Conservation (phyloP, 1,140 invertebrate species). For the Proales similis region DNA sequence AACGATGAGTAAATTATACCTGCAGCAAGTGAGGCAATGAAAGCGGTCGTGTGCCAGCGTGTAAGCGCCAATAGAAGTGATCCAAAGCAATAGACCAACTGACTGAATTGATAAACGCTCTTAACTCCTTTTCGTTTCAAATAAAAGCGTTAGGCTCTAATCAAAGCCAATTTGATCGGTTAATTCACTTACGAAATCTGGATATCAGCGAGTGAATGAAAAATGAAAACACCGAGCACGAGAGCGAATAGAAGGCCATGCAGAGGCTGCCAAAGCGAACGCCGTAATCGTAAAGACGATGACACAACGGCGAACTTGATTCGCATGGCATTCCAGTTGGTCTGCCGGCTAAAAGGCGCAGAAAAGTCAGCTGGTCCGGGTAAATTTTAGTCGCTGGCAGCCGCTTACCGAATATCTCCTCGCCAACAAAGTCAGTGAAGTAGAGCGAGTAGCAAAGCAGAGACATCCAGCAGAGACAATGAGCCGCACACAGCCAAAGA, state of each 20-base stretch:
- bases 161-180: neutral
- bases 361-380: constrained; percentile 1
- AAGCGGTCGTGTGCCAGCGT: constrained; percentile 58
- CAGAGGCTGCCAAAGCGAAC: constrained; percentile 89
- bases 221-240: constrained; percentile 80
- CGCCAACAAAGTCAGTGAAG: constrained; percentile 92
- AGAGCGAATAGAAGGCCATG: constrained; percentile 90
- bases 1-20: constrained; percentile 94
- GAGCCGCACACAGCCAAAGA: constrained; percentile 77
- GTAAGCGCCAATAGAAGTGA: constrained; percentile 79
- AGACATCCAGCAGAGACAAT: constrained; percentile 94
- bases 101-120: constrained; percentile 77
- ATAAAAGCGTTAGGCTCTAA: neutral
- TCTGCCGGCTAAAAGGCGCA: constrained; percentile 11
- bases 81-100: constrained; percentile 75
- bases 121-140: constrained; percentile 69
- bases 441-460: constrained; percentile 92
- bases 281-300: constrained; percentile 72
- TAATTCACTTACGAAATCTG: constrained; percentile 60
- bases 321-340: constrained; percentile 63
- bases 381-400: constrained; percentile 61
- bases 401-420: constrained; percentile 84
- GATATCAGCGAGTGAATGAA: constrained; percentile 78
- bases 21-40: constrained; percentile 46
- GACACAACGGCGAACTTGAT: constrained; percentile 57